phyloP scores from a whole-genome alignment of 2,888 invertebrate species.

The Trachelus iudaicus region DNA sequence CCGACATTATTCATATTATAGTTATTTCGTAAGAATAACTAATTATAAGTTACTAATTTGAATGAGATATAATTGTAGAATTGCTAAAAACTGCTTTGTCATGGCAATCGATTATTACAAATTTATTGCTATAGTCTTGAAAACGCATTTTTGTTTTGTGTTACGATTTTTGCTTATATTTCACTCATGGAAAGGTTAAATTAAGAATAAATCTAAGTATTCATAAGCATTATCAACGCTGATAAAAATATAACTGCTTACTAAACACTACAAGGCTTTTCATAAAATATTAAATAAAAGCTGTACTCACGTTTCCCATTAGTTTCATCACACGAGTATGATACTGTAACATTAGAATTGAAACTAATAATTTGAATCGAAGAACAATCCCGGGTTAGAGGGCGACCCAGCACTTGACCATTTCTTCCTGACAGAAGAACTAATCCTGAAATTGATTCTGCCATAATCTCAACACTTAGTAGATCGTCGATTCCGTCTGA shows the following conservation, averaged over 20 bases:
- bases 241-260: not conserved
- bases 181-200: not conserved
- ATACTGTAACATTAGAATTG: constrained; percentile 41
- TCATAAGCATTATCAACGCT: not conserved
- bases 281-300: too few relatives aligned
- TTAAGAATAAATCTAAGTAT: not conserved
- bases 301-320: constrained; percentile 43
- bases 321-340: constrained; percentile 47
- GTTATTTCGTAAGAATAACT: too few relatives aligned
- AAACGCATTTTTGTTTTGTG: too few relatives aligned
- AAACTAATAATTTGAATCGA: constrained; percentile 44
- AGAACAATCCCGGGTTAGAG: constrained; percentile 35
- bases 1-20: not conserved
- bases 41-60: too few relatives aligned
- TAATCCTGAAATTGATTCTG: constrained; percentile 56
- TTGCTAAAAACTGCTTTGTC: not conserved
- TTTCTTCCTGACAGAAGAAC: constrained; percentile 78
- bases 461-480: constrained; percentile 59
- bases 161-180: too few relatives aligned
- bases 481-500: constrained; percentile 78
- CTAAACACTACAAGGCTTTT: not conserved
- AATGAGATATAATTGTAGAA: too few relatives aligned
- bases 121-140: too few relatives aligned
- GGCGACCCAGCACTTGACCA: constrained; percentile 73
- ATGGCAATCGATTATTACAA: too few relatives aligned